Base-by-base conservation (phyloP, 2,113 vertebrate species). In the Syngnathoides biaculeatus region DNA sequence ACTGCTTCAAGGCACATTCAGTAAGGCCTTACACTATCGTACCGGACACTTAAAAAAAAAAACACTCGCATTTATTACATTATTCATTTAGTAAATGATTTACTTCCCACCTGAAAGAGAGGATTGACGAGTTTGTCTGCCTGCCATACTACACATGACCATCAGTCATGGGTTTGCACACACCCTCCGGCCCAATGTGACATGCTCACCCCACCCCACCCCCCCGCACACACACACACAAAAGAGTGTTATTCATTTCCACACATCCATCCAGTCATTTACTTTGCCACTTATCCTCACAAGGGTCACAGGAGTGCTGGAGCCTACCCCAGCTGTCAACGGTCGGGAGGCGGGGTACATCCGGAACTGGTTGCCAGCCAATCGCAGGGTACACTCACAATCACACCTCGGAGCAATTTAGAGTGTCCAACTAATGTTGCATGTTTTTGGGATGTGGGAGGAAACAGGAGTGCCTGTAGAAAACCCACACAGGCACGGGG, bases 61-160 rank as follows among this genome's bases (percentile, higher is more conserved):
- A 14, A 57, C 5, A 57, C 14, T 6, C 30, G 30, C 26, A 57
- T 57, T 19, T 3, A 35, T 15, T 4, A 48, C 19, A 30, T 27
- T 24, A 55, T 55, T 48, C 45, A 19, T 48, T 55, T 19, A 17
- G 14, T 30, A 17, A 35, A 57, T 53, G 26, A 55, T 2, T 53
- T n/a, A 13, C n/a, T 17, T 62, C 1, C 8, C 22, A 62, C 24
- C 14, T 43, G 42, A 58, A 66, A 30, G 57, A 19, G 39, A 57
- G 64, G 45, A 38, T 72, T 24, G 20, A 59, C 64, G 38, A 55
- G 53, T 73, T 60, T 56, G 68, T 71, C 73, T 52, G 56, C n/a
- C 19, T 64, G 40, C 20, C 7, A 15, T n/a, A 68, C 89, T n/a
- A 68, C 89, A 83, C 84, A 88, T 89, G 90, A 87, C 74, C 59